A percentile compares a stretch with the other conserved stretches of the same genome.
These are phyloP conservation scores for Novumbra hubbsi DNA, from an alignment of 2,797 vertebrate genomes.

Conservation along the genomic window DNA sequence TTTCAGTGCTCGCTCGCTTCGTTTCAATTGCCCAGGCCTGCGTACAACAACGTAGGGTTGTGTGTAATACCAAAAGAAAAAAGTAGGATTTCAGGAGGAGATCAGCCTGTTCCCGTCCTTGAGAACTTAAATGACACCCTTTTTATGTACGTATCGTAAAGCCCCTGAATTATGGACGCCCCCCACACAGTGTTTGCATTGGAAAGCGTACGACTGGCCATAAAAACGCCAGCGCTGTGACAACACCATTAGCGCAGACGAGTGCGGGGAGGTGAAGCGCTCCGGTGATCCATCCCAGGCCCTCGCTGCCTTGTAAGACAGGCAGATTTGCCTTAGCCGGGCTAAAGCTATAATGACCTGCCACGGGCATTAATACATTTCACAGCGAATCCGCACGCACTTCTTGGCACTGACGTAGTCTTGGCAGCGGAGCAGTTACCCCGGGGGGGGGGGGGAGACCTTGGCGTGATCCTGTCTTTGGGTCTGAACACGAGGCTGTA, in stretches of 20 bases:
- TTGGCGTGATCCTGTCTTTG: constrained; percentile 23
- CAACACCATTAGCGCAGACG: constrained; percentile 66
- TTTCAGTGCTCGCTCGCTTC: too few relatives aligned
- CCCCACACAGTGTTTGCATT: constrained; percentile 49
- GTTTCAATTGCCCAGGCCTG: not conserved
- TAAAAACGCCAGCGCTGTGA: constrained; percentile 53
- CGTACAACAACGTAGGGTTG: not conserved
- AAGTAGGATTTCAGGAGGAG: not conserved
- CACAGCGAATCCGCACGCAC: constrained; percentile 15
- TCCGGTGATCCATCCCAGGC: constrained; percentile 47
- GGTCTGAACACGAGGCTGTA: constrained; percentile 2
- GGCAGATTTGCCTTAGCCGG: constrained; percentile 35
- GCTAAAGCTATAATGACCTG: constrained; percentile 60
- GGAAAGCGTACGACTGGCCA: constrained; percentile 44
- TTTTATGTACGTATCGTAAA: constrained; percentile 39
- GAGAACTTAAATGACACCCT: not conserved
- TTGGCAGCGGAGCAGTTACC: constrained; percentile 1
- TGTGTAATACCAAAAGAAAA: too few relatives aligned
- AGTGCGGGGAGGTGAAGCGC: constrained; percentile 51
- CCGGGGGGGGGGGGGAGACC: not conserved
- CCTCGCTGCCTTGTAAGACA: constrained; percentile 34
- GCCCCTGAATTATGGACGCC: constrained; percentile 43
- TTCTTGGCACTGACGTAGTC: not conserved
- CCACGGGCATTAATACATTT: constrained; percentile 45
- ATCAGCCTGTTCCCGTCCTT: constrained; percentile 9